phyloP scores from a whole-genome alignment of 2,888 invertebrate genomes.

The Dicyrtomina minuta region DNA sequence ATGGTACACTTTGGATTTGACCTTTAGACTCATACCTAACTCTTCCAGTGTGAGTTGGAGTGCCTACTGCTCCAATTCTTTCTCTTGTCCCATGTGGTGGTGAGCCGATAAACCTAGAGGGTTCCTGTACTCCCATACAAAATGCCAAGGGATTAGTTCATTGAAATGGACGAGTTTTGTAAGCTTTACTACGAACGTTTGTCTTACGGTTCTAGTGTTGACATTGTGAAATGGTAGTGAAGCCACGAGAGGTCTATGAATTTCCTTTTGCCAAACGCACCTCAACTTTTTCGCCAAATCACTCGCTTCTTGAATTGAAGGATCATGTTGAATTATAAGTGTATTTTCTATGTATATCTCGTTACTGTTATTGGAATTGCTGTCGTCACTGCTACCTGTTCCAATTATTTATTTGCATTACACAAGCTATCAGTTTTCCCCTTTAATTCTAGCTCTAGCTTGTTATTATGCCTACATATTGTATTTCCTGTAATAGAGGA shows the following conservation, averaged over 20 bases:
- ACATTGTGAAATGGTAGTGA: conserved; percentile 41
- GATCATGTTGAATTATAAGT: conserved; percentile 51
- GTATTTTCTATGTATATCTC: conserved; percentile 53
- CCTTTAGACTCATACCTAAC: conserved; percentile 38
- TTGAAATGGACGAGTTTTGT: too few relatives aligned
- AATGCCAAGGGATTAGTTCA: too few relatives aligned
- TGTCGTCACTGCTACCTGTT: conserved; percentile 1
- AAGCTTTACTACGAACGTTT: too few relatives aligned
- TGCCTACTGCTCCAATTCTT: not conserved
- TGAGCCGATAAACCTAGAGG: too few relatives aligned
- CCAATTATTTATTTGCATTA: conserved; percentile 5
- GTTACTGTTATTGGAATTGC: conserved; percentile 21
- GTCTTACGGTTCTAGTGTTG: conserved; percentile 7
- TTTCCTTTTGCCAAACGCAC: conserved; percentile 53
- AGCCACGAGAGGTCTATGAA: conserved; percentile 46
- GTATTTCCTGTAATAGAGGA: too few relatives aligned
- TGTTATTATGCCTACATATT: too few relatives aligned
- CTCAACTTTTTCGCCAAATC: conserved; percentile 51
- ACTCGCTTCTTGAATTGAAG: conserved; percentile 50
- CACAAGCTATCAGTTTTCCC: not conserved
- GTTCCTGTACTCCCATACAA: too few relatives aligned
- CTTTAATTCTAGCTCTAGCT: too few relatives aligned
- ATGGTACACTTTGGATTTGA: conserved; percentile 48
- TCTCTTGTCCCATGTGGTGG: not conserved
- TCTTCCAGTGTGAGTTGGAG: not conserved